phyloP scores from a whole-genome alignment of 2,888 invertebrate species.

The Cantharis nigra region DNA sequence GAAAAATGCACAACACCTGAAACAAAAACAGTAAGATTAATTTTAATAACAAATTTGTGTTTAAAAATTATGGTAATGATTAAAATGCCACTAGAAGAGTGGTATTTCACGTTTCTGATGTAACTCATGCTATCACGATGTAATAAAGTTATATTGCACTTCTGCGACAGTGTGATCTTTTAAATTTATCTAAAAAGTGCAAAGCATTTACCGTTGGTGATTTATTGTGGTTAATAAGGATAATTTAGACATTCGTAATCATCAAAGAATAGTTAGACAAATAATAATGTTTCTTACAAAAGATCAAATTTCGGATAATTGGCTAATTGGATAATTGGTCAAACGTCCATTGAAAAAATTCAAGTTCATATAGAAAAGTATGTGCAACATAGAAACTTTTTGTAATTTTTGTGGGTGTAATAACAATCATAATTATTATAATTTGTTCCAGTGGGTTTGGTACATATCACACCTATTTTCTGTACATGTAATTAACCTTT shows the following conservation, averaged over 20 bases:
- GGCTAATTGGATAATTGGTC: not conserved
- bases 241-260: not conserved
- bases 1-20: slow-evolving; percentile 60
- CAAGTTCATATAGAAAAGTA: not conserved
- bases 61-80: not conserved
- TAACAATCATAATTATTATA: not conserved
- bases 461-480: not conserved
- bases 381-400: not conserved
- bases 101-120: not conserved
- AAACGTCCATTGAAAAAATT: not conserved
- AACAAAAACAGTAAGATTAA: slow-evolving; percentile 30
- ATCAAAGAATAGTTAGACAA: too few species aligned
- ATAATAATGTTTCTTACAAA: not conserved
- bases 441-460: not conserved
- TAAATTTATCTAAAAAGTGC: not conserved
- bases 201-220: not conserved
- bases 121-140: not conserved
- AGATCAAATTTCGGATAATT: not conserved
- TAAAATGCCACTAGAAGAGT: not conserved
- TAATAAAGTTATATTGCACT: not conserved
- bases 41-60: not conserved
- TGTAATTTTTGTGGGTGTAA: not conserved
- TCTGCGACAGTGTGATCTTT: not conserved
- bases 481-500: not conserved
- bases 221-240: not conserved